phyloP scores from a whole-genome alignment of 2,888 invertebrate species.

The Drosophila prostipennis region DNA sequence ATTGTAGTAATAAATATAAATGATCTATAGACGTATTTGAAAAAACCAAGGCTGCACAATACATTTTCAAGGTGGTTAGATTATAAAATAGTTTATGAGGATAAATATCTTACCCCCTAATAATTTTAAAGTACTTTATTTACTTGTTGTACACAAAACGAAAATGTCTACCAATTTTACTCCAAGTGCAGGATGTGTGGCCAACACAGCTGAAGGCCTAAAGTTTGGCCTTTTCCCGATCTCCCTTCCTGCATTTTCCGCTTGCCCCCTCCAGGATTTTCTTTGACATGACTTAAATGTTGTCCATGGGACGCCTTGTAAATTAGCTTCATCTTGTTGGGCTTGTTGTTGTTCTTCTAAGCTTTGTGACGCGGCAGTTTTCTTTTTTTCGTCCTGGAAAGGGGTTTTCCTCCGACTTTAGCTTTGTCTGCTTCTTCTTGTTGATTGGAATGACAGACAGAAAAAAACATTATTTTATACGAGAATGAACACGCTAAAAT shows the following conservation, averaged over 20 bases:
- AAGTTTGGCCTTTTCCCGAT: slow-evolving; percentile 22
- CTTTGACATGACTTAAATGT: slow-evolving; percentile 61
- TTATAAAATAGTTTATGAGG: too few relatives aligned
- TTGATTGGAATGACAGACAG: slow-evolving; percentile 70
- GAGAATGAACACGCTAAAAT: slow-evolving; percentile 78
- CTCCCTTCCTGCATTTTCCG: slow-evolving; percentile 1
- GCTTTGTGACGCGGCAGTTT: slow-evolving; percentile 45
- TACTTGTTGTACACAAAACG: too few relatives aligned
- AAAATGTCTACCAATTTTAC: not conserved
- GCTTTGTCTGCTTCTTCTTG: slow-evolving; percentile 24
- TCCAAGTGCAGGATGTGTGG: slow-evolving; percentile 46
- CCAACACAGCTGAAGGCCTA: slow-evolving; percentile 47
- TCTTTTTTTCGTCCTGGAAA: slow-evolving; percentile 52
- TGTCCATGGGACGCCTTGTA: slow-evolving; percentile 75
- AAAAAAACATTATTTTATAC: slow-evolving; percentile 77
- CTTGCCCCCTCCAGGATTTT: slow-evolving; percentile 47
- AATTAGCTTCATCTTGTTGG: slow-evolving; percentile 63
- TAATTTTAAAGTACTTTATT: too few relatives aligned
- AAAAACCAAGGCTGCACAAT: too few relatives aligned
- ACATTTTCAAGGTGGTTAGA: too few relatives aligned
- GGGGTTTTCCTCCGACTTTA: slow-evolving; percentile 54
- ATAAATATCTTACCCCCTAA: too few relatives aligned
- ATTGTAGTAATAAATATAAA: too few relatives aligned
- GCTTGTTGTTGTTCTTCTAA: slow-evolving; percentile 34
- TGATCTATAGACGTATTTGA: too few relatives aligned